Base-by-base conservation (phyloP, 2,797 vertebrate genomes). In the Lacerta viridis region DNA sequence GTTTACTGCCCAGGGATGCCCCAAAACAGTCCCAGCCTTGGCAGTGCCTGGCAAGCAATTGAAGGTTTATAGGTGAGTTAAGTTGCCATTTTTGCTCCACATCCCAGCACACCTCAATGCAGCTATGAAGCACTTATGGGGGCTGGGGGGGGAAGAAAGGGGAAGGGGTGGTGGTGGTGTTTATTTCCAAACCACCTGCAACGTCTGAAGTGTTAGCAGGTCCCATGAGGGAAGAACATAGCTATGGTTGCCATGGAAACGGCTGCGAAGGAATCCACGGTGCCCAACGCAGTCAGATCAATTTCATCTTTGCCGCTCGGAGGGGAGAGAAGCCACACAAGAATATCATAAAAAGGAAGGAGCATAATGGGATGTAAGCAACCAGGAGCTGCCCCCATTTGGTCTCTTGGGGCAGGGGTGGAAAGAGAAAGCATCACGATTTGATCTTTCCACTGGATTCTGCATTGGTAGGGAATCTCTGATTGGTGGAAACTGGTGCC, bases 201-300 rank as follows among this genome's bases (percentile, higher is more conserved):
- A 13, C 1, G 39, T n/a, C 85, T 80, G 25, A 66, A 80, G 39
- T 13, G 11, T 72, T 46, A 27, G 27, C 29, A 2, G 23, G 76
- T 41, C 86, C 82, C 81, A 74, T 23, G 83, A 68, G 77, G 59
- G 69, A 46, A 46, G 77, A 50, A 55, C 33, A 2, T 5, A 13
- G 83, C 39, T 25, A 11, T 2, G 18, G 83, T 88, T 77, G 78
- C 77, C n/a, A 88, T 39, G 50, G 90, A 39, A 90, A 85, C 71
- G 4, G 36, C 61, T 10, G 61, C 68, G n/a, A 59, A 18, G 46
- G 81, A 74, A 17, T n/a, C 74, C 36, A 39, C 18, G 29, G 36
- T 7, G 27, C 43, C 39, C 25, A 27, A 29, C 7, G 7, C 79
- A 87, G 83, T 66, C 9, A 9, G 50, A 84, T 39, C 84, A 46